These are phyloP conservation scores for Boloria selene DNA, from an alignment of 2,888 invertebrate species.

Conservation along the genomic window DNA sequence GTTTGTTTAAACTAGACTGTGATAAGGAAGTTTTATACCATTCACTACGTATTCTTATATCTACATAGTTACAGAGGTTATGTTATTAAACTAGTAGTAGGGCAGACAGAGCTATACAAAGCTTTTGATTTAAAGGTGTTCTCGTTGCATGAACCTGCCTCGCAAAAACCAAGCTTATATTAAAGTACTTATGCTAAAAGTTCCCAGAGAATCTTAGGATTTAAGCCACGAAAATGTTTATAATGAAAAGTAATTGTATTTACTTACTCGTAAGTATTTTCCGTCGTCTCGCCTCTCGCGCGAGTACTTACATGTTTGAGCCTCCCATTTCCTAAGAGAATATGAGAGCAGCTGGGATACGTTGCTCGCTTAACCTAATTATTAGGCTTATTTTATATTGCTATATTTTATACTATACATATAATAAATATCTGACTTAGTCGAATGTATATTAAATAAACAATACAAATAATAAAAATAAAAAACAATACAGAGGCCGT, in stretches of 20 bases:
- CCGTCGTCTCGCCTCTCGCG: constrained; percentile 10
- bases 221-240: constrained; percentile 5
- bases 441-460: no score
- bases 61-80: constrained; percentile 2
- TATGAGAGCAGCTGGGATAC: constrained; percentile 16
- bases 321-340: constrained; percentile 17
- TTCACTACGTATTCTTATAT: constrained; percentile 11
- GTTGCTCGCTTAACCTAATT: constrained; percentile 20
- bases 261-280: constrained; percentile 5
- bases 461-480: no score
- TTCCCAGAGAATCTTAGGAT: background rate
- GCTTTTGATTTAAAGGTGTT: background rate
- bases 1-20: no score
- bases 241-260: constrained; percentile 15
- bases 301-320: constrained; percentile 17
- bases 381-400: constrained; percentile 13
- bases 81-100: background rate
- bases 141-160: constrained; percentile 18
- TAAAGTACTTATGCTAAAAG: background rate
- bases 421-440: background rate
- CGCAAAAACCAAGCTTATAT: background rate
- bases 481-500: no score
- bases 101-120: background rate
- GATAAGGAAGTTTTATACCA: no score
- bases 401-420: constrained; percentile 4